A percentile compares a stretch with the other conserved stretches of the same genome.
Evolutionary conservation across 2,797 vertebrate genomes (phyloP).

Genomic region (Chelon labrosus): DNA sequence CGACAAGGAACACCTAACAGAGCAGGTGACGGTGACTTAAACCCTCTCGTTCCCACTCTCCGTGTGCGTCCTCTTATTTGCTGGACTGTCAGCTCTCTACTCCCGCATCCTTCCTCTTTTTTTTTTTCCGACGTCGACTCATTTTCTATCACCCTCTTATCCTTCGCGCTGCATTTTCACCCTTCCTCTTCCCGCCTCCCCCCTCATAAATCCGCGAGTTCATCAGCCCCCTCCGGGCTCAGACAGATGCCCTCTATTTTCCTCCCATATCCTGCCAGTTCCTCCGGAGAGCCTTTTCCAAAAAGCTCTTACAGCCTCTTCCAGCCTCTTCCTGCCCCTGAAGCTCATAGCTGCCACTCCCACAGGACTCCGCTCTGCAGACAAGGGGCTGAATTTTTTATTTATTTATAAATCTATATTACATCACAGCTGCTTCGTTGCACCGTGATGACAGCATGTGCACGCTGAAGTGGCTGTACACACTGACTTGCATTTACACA

Average conservation of each 20-base stretch:
- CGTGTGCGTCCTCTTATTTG: constrained; percentile 1
- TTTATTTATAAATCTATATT: constrained; percentile 2
- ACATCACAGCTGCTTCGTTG: constrained; percentile 33
- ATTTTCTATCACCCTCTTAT: not conserved
- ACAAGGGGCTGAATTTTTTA: not conserved
- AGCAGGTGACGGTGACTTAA: not conserved
- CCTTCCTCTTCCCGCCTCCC: not conserved
- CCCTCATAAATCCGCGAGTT: constrained; percentile 7
- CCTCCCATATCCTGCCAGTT: constrained; percentile 1
- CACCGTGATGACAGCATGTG: constrained; percentile 1
- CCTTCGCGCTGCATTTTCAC: not conserved
- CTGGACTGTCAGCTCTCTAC: not conserved
- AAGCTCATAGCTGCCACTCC: constrained; percentile 43
- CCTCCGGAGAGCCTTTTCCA: constrained; percentile 27
- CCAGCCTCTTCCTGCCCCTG: constrained; percentile 14
- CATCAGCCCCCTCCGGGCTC: constrained; percentile 8
- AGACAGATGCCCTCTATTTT: constrained; percentile 11
- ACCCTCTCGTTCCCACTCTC: not conserved
- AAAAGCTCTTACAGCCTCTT: constrained; percentile 28
- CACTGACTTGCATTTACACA: not conserved
- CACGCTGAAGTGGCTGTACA: not conserved
- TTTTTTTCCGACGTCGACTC: constrained; percentile 6
- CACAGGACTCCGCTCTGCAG: constrained; percentile 37
- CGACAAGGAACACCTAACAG: not conserved
- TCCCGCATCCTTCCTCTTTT: not conserved